Percentiles rank a stretch among this genome's conserved stretches.
Evolutionary conservation across 2,113 vertebrate species (phyloP).

Genomic region (Ailurus styani): DNA sequence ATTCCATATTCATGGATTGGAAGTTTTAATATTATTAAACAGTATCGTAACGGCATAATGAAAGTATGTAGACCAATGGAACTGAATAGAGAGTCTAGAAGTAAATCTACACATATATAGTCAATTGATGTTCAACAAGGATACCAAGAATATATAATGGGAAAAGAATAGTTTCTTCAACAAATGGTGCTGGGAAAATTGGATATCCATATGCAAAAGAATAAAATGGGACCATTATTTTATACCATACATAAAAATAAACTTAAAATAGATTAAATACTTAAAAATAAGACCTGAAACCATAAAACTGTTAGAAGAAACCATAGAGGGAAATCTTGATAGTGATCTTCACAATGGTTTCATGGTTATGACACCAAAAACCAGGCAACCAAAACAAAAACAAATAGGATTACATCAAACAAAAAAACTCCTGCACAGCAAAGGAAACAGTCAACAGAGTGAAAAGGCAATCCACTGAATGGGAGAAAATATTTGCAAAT

Average conservation of each 20-base stretch:
- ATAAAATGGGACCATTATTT: neutral
- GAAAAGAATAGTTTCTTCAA: neutral
- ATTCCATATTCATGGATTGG: neutral
- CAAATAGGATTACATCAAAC: neutral
- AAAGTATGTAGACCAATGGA: neutral
- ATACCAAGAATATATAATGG: neutral
- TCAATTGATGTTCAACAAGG: neutral
- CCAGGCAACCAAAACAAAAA: neutral
- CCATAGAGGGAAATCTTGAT: neutral
- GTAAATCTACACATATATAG: neutral
- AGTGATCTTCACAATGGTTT: neutral
- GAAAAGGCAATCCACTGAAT: neutral
- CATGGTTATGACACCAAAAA: neutral
- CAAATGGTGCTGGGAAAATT: neutral
- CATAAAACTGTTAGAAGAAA: neutral
- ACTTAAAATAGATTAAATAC: neutral
- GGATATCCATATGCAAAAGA: neutral
- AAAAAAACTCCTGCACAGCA: neutral
- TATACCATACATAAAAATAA: neutral
- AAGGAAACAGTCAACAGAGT: neutral
- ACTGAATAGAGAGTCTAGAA: neutral
- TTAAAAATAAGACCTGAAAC: neutral
- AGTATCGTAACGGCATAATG: neutral
- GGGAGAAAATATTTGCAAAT: neutral
- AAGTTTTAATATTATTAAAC: neutral